Evolutionary conservation across 2,797 vertebrate species (phyloP).

Genomic region (Acanthis flammea): DNA sequence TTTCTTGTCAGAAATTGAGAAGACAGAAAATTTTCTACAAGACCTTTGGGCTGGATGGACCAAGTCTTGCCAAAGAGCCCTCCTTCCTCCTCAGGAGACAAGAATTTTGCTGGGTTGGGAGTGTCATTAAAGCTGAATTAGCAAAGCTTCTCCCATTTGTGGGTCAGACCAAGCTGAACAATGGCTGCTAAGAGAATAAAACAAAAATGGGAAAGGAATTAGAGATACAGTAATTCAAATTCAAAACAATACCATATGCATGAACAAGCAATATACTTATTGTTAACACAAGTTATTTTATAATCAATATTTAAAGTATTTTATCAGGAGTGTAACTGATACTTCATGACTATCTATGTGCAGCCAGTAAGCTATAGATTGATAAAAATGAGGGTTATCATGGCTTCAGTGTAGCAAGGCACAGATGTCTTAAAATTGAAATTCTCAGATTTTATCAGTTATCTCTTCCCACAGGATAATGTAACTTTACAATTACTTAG

Average conservation of each 20-base stretch:
- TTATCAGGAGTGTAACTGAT: conserved; percentile 43
- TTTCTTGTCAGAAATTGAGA: neutral
- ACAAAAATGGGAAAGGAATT: conserved; percentile 25
- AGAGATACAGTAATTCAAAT: conserved; percentile 32
- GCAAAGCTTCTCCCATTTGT: neutral
- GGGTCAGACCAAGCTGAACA: neutral
- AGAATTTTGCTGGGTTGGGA: neutral
- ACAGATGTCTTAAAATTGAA: conserved; percentile 8
- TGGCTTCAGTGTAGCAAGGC: conserved; percentile 31
- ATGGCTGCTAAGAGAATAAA: conserved; percentile 13
- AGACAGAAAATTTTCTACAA: neutral
- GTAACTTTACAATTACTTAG: conserved; percentile 71
- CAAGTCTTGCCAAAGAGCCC: neutral
- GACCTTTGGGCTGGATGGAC: neutral
- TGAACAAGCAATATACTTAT: conserved; percentile 17
- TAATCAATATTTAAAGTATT: conserved; percentile 71
- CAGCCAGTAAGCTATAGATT: conserved; percentile 56
- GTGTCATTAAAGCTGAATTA: neutral
- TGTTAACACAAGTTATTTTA: conserved; percentile 53
- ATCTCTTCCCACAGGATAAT: conserved; percentile 59
- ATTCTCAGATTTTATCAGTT: conserved; percentile 61
- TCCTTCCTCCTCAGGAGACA: neutral
- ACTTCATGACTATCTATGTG: conserved; percentile 57
- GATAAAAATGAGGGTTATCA: conserved; percentile 59
- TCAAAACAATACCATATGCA: conserved; percentile 16